These are phyloP conservation scores for Ctenicera cuprea DNA, from an alignment of 2,888 invertebrate genomes.

Conservation along the genomic window DNA sequence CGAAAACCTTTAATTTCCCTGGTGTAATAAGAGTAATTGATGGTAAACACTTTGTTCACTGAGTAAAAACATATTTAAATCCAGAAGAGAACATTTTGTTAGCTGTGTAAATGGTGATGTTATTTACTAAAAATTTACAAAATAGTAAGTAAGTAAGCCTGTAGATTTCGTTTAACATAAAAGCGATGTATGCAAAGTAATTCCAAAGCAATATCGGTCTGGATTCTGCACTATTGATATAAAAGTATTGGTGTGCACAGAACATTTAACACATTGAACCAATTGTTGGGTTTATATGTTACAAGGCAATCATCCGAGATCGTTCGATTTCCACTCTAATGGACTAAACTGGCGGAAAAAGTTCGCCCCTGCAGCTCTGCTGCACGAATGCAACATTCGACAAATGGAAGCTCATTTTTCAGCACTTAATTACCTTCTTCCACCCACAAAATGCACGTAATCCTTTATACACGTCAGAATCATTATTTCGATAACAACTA, in stretches of 20 bases:
- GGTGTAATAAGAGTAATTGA: too few species aligned
- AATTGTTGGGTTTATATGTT: constrained; percentile 59
- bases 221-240: constrained; percentile 31
- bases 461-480: constrained; percentile 20
- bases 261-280: constrained; percentile 59
- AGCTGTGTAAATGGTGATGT: too few species aligned
- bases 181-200: constrained; percentile 34
- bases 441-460: constrained; percentile 27
- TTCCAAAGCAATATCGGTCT: constrained; percentile 17
- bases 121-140: too few species aligned
- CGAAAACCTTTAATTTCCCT: too few species aligned
- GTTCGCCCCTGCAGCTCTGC: constrained; percentile 47
- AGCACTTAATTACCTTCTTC: constrained; percentile 54
- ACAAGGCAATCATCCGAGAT: constrained; percentile 58
- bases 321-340: constrained; percentile 50
- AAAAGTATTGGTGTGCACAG: constrained; percentile 51
- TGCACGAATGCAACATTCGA: constrained; percentile 47
- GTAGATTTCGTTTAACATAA: neutral
- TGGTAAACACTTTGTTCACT: too few species aligned
- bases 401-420: constrained; percentile 56
- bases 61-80: too few species aligned
- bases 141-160: too few species aligned
- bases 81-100: too few species aligned
- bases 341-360: constrained; percentile 53
- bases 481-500: constrained; percentile 7